Percentiles rank a stretch among this genome's conserved stretches.
phyloP scores from a whole-genome alignment of 2,113 vertebrate species.

The Strix uralensis region DNA sequence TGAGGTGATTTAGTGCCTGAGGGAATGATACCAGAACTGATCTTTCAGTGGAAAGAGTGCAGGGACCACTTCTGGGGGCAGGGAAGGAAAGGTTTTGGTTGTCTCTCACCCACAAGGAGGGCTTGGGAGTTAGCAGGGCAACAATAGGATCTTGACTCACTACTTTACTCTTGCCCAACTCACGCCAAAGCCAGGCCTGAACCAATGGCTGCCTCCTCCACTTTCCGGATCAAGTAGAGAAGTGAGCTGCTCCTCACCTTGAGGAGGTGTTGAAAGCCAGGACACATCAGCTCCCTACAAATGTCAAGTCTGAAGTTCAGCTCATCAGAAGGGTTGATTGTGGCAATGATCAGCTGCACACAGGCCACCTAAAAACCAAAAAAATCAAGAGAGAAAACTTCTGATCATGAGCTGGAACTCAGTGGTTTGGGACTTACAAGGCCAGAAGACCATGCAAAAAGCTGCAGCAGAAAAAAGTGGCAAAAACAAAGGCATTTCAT shows the following conservation, averaged over 20 bases:
- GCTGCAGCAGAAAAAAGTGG: background rate
- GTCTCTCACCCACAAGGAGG: no score
- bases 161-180: background rate
- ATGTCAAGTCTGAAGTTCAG: constrained; percentile 91
- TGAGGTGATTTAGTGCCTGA: background rate
- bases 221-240: background rate
- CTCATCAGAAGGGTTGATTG: constrained; percentile 85
- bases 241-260: constrained; percentile 66
- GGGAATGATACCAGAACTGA: background rate
- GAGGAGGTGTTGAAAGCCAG: constrained; percentile 79
- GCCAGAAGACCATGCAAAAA: background rate
- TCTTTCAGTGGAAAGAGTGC: background rate
- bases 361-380: constrained; percentile 79
- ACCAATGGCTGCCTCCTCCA: background rate
- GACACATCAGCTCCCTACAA: constrained; percentile 85
- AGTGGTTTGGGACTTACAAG: background rate
- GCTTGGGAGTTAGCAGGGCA: background rate
- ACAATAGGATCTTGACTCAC: background rate
- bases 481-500: background rate
- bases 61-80: background rate
- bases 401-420: background rate
- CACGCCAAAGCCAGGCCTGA: background rate
- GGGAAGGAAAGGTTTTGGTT: background rate
- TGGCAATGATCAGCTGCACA: constrained; percentile 88
- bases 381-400: background rate